These are phyloP conservation scores for Telenomus remus DNA, from an alignment of 1,140 invertebrate genomes.

Conservation along the genomic window DNA sequence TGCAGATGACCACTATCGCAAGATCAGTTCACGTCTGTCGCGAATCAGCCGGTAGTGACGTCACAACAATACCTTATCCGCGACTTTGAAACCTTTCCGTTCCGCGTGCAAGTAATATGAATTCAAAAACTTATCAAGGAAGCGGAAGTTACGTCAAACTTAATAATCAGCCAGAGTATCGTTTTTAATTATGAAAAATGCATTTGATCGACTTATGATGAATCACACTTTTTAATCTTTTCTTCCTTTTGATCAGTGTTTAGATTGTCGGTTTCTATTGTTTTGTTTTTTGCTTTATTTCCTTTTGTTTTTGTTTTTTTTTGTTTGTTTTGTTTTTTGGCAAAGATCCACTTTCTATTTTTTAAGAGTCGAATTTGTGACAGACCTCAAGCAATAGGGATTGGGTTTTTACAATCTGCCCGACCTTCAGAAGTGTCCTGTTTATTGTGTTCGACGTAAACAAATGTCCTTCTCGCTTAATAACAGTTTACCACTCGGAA, in stretches of 20 bases:
- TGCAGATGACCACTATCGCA: constrained; percentile 54
- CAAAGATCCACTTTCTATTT: too few relatives aligned
- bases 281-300: too few relatives aligned
- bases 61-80: constrained; percentile 35
- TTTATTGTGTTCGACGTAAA: constrained; percentile 6
- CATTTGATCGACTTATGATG: constrained; percentile 4
- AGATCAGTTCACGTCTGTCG: constrained; percentile 48
- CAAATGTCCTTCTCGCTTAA: constrained; percentile 4
- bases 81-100: constrained; percentile 35
- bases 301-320: too few relatives aligned
- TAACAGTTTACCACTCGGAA: constrained; percentile 16
- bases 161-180: constrained; percentile 37
- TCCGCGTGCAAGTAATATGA: constrained; percentile 23
- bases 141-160: constrained; percentile 45
- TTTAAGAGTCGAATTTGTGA: background rate
- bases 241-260: too few relatives aligned
- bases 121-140: constrained; percentile 37
- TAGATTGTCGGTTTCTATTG: too few relatives aligned
- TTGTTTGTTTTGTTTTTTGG: too few relatives aligned
- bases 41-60: constrained; percentile 49
- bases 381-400: background rate
- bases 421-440: constrained; percentile 2
- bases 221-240: too few relatives aligned
- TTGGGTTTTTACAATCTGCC: background rate
- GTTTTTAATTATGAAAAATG: constrained; percentile 28